A percentile compares a stretch with the other conserved stretches of the same genome.
Evolutionary conservation across 2,797 vertebrate genomes (phyloP).

Genomic region (Alca torda): DNA sequence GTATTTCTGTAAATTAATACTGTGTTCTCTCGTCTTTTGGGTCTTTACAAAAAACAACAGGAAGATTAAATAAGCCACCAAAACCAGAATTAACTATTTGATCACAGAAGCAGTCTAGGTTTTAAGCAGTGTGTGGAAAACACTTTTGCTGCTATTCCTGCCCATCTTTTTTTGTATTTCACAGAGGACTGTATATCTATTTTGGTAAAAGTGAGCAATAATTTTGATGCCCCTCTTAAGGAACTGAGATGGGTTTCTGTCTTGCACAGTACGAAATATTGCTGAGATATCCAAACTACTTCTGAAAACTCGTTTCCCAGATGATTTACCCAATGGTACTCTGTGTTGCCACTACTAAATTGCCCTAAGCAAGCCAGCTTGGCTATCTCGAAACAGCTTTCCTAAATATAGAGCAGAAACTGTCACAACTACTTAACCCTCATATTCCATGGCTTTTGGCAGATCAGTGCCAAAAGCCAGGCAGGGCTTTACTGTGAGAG

Average conservation of each 20-base stretch:
- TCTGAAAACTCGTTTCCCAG: background rate
- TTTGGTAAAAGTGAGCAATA: background rate
- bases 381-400: background rate
- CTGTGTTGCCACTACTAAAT: background rate
- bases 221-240: background rate
- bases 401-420: background rate
- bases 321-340: background rate
- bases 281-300: background rate
- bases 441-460: background rate
- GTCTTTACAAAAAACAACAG: background rate
- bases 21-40: background rate
- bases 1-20: background rate
- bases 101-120: background rate
- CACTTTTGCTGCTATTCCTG: background rate
- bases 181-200: background rate
- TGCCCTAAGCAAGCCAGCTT: background rate
- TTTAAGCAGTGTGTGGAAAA: background rate
- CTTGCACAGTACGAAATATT: background rate
- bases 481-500: background rate
- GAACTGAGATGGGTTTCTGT: background rate
- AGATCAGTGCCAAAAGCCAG: background rate
- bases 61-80: background rate
- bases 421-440: background rate
- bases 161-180: background rate
- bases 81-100: background rate